phyloP scores from a whole-genome alignment of 2,888 invertebrate species.

The Chrysotoxum bicinctum region DNA sequence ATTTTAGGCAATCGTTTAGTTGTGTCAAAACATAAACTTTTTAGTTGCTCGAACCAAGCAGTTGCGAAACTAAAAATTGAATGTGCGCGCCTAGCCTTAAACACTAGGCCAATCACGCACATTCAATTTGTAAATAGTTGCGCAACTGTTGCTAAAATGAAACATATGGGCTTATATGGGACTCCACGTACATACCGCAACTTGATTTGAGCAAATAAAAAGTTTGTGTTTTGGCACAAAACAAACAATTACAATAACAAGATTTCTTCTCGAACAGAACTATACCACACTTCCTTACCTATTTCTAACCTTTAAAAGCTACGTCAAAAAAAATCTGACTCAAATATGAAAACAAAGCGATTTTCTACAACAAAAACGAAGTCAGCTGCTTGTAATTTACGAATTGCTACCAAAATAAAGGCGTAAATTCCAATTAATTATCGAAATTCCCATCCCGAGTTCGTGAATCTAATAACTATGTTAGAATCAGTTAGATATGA shows the following conservation, averaged over 20 bases:
- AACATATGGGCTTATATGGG: too few relatives aligned
- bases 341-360: constrained; percentile 70
- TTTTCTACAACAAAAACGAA: constrained; percentile 66
- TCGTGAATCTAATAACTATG: constrained; percentile 56
- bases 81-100: too few relatives aligned
- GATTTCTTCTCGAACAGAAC: neutral
- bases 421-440: constrained; percentile 25
- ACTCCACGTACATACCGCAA: too few relatives aligned
- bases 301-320: neutral
- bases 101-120: too few relatives aligned
- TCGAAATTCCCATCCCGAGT: constrained; percentile 31
- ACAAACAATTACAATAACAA: neutral
- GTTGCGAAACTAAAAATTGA: too few relatives aligned
- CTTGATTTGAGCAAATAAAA: too few relatives aligned
- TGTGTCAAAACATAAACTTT: too few relatives aligned
- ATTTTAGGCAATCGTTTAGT: too few relatives aligned
- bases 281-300: constrained; percentile 30
- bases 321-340: constrained; percentile 63
- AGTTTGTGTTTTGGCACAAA: too few relatives aligned
- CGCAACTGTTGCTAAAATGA: too few relatives aligned
- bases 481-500: constrained; percentile 61
- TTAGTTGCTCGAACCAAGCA: too few relatives aligned
- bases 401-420: constrained; percentile 52
- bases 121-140: too few relatives aligned
- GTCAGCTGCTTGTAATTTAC: constrained; percentile 70